These are phyloP conservation scores for Laupala kohalensis DNA, from an alignment of 1,140 invertebrate species.

Conservation along the genomic window DNA sequence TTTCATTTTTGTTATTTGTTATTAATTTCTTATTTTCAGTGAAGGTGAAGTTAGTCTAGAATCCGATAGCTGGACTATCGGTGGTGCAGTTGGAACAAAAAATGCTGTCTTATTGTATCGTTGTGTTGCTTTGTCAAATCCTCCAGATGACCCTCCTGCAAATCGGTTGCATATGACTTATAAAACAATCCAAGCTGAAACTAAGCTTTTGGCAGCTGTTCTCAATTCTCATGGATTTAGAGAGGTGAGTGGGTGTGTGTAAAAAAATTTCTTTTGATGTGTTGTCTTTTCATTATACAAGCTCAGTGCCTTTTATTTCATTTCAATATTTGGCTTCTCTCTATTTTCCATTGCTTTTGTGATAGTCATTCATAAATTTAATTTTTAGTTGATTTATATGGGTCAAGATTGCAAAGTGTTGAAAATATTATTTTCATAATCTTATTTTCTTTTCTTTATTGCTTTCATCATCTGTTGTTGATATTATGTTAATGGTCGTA, in stretches of 20 bases:
- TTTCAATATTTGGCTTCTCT: too few relatives aligned
- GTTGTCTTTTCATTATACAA: too few relatives aligned
- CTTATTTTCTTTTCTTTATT: too few relatives aligned
- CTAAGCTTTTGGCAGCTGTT: slow-evolving; percentile 56
- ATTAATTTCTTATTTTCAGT: not conserved
- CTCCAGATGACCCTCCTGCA: slow-evolving; percentile 41
- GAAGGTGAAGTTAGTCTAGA: not conserved
- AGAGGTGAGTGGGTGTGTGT: slow-evolving; percentile 35
- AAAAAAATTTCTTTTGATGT: too few relatives aligned
- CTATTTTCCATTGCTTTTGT: too few relatives aligned
- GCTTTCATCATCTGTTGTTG: too few relatives aligned
- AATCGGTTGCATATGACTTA: slow-evolving; percentile 62
- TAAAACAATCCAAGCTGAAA: slow-evolving; percentile 67
- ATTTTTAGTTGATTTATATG: too few relatives aligned
- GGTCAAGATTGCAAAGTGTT: too few relatives aligned
- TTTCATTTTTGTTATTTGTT: not conserved
- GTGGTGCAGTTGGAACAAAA: slow-evolving; percentile 13
- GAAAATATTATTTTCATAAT: too few relatives aligned
- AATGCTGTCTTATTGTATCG: slow-evolving; percentile 16
- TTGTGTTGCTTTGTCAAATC: slow-evolving; percentile 23
- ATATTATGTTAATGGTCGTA: too few relatives aligned
- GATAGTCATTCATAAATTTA: too few relatives aligned
- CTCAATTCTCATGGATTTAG: slow-evolving; percentile 58
- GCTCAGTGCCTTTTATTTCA: too few relatives aligned
- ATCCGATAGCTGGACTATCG: slow-evolving; percentile 8